Conservation (phyloP, 1,140 invertebrate genomes). For the Melanaphis sacchari region DNA sequence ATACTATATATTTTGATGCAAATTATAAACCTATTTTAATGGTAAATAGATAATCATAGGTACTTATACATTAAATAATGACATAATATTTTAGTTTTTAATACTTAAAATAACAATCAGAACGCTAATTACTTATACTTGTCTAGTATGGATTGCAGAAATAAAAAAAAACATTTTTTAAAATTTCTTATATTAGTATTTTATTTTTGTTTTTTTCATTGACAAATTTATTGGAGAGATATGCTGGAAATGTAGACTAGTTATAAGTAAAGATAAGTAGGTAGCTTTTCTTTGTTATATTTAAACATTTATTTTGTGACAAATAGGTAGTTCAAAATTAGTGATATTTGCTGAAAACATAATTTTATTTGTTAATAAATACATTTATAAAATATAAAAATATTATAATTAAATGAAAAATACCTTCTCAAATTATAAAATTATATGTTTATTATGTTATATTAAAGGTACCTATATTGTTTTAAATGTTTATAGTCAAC, state of each 20-base stretch:
- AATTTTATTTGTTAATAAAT: not conserved
- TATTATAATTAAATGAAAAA: not conserved
- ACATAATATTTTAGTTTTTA: not conserved
- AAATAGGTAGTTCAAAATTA: too few relatives aligned
- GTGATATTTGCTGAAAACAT: not conserved
- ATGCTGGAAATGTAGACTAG: not conserved
- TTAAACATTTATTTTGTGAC: too few relatives aligned
- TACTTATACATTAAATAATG: not conserved
- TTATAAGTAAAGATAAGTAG: not conserved
- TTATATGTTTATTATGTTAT: not conserved
- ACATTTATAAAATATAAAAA: not conserved
- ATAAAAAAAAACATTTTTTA: not conserved
- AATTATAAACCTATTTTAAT: not conserved
- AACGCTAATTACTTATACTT: not conserved
- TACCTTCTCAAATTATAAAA: not conserved
- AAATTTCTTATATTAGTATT: not conserved
- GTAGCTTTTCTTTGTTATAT: not conserved
- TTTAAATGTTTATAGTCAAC: slow-evolving; percentile 71
- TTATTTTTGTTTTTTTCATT: not conserved
- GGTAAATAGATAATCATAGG: not conserved
- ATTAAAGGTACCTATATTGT: not conserved
- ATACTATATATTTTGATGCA: not conserved
- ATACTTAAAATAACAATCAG: not conserved
- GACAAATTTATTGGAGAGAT: not conserved
- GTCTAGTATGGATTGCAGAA: not conserved